A percentile compares a stretch with the other conserved stretches of the same genome.
phyloP scores from a whole-genome alignment of 1,140 invertebrate species.

The Drosophila saltans region DNA sequence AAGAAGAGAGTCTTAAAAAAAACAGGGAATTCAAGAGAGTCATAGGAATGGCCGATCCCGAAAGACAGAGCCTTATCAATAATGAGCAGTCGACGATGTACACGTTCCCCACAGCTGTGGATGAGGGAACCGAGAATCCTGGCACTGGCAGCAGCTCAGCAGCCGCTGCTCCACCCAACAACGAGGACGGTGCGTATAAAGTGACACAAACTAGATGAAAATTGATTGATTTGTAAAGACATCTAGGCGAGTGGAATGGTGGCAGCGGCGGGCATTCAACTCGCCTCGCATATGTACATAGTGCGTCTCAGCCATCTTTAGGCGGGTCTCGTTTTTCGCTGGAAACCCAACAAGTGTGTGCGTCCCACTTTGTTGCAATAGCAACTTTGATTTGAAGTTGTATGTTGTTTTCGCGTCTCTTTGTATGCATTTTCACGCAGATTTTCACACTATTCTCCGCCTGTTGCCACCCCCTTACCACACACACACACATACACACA shows the following conservation, averaged over 20 bases:
- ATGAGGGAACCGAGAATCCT: conserved; percentile 66
- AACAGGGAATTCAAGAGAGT: conserved; percentile 13
- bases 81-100: conserved; percentile 63
- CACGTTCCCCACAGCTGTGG: conserved; percentile 47
- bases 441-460: conserved; percentile 58
- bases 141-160: conserved; percentile 49
- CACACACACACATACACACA: neutral
- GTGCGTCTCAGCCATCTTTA: conserved; percentile 26
- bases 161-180: conserved; percentile 45
- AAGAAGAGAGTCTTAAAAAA: conserved; percentile 25
- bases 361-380: conserved; percentile 47
- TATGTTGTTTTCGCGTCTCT: conserved; percentile 13
- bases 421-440: conserved; percentile 28
- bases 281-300: conserved; percentile 12
- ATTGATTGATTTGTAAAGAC: conserved; percentile 16
- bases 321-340: conserved; percentile 34
- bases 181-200: conserved; percentile 65
- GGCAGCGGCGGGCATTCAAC: conserved; percentile 53
- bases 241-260: conserved; percentile 6
- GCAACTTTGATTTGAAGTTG: conserved; percentile 62
- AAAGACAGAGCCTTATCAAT: conserved; percentile 69
- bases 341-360: conserved; percentile 79
- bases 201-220: neutral
- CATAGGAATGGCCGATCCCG: conserved; percentile 64
- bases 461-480: no score